Base-by-base conservation (phyloP, 2,113 vertebrate genomes). In the Trochalopteron elliotii region DNA sequence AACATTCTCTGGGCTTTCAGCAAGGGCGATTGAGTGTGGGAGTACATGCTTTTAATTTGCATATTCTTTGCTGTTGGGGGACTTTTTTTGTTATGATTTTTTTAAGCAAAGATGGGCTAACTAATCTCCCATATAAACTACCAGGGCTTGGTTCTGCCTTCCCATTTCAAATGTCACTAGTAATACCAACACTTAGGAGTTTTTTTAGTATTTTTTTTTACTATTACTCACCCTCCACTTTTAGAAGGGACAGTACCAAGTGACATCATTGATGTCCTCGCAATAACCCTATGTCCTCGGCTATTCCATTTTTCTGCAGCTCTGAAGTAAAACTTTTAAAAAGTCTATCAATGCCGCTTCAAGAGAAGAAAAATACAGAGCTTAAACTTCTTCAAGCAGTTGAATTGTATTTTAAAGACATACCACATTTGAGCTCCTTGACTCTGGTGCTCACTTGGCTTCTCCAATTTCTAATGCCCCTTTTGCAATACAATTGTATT, bases 1-100 rank as follows among this genome's bases (percentile, higher is more conserved):
- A 55, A 30, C 0, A 0, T 39, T 80, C 10, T 22, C 3, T 4
- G 28, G 27, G 22, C 1, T 1, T 68, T 28, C 1, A 1, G 74
- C 24, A 20, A 61, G 30, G 23, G 2, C 0, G 2, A 20, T 2
- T 7, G 7, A 13, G 31, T 1, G 3, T 28, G 23, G 9, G 39
- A 61, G 64, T 16, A 28, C 8, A 5, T 4, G 5, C 4, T 28
- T 28, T 61, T 9, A 33, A 53, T 69, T 45, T 20, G 4, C n/a
- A 30, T 28, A 4, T 15, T 11, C 28, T 78, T 61, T 52, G 13
- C 30, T 47, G 23, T 39, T 31, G n/a, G 9, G 39, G 14, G 19
- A 25, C 1, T 27, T 49, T 49, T 4, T 12, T 74, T 59, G 18
- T n/a, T 47, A 17, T 15, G 14, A 25, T 24, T 3, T 17, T 55